Evolutionary conservation across 2,797 vertebrate genomes (phyloP).

Genomic region (Geotrypetes seraphini): DNA sequence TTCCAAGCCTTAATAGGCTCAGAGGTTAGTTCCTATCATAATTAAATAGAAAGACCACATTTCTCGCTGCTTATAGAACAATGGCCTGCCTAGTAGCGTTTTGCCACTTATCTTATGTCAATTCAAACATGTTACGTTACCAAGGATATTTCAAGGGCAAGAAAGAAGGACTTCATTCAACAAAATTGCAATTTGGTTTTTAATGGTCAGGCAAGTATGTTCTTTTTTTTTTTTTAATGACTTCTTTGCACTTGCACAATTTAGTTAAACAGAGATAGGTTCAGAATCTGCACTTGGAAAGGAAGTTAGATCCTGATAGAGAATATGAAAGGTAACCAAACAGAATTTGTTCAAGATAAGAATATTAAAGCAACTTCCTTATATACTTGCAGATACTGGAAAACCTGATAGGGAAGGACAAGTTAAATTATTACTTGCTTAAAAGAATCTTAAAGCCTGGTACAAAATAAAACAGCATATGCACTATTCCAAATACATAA

Average conservation of each 20-base stretch:
- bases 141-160: slow-evolving; percentile 42
- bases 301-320: slow-evolving; percentile 29
- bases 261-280: slow-evolving; percentile 15
- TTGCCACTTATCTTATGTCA: slow-evolving; percentile 56
- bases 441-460: too few relatives aligned
- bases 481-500: too few relatives aligned
- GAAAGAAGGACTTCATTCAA: slow-evolving; percentile 48
- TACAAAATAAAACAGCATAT: too few relatives aligned
- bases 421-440: too few relatives aligned
- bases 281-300: slow-evolving; percentile 4
- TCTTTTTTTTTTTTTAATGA: too few relatives aligned
- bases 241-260: slow-evolving; percentile 19
- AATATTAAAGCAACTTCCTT: slow-evolving; percentile 26
- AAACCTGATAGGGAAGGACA: too few relatives aligned
- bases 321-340: slow-evolving; percentile 32
- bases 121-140: slow-evolving; percentile 42
- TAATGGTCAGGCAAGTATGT: slow-evolving; percentile 31
- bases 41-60: slow-evolving; percentile 39
- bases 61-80: slow-evolving; percentile 37
- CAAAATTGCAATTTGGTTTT: slow-evolving; percentile 9
- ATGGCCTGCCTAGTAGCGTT: slow-evolving; percentile 35
- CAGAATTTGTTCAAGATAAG: slow-evolving; percentile 45
- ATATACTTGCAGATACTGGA: not conserved
- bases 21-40: slow-evolving; percentile 34
- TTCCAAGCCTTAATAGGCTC: slow-evolving; percentile 30